These are phyloP conservation scores for Drosophila serrata DNA, from an alignment of 1,140 invertebrate genomes.

Conservation along the genomic window DNA sequence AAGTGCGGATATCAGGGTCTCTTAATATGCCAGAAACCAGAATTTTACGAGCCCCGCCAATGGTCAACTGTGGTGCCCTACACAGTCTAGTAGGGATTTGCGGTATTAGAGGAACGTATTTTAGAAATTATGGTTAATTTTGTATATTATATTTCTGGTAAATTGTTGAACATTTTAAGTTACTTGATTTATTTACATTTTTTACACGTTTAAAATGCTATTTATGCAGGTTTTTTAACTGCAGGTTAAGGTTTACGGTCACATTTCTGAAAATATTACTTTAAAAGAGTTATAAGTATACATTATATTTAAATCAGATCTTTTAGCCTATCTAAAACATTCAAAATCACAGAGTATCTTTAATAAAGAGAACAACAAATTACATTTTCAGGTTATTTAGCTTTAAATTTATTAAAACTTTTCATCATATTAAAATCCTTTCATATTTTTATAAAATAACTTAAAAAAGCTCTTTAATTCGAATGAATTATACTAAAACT, in stretches of 20 bases:
- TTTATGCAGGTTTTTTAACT: not conserved
- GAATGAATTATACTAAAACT: too few relatives aligned
- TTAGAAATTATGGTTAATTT: not conserved
- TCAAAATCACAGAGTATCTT: too few relatives aligned
- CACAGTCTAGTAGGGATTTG: not conserved
- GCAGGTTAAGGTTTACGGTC: not conserved
- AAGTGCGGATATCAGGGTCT: slow-evolving; percentile 71
- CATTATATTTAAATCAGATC: not conserved
- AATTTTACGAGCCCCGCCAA: slow-evolving; percentile 64
- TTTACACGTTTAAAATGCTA: too few relatives aligned
- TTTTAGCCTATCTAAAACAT: too few relatives aligned
- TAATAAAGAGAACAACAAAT: too few relatives aligned
- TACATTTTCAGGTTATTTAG: too few relatives aligned
- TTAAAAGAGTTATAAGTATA: not conserved
- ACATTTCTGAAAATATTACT: not conserved
- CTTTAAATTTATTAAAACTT: too few relatives aligned
- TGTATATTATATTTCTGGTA: not conserved
- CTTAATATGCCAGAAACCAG: slow-evolving; percentile 79
- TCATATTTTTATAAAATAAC: too few relatives aligned
- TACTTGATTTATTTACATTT: not conserved
- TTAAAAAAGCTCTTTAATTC: too few relatives aligned
- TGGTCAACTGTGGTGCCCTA: slow-evolving; percentile 30
- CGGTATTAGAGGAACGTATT: not conserved
- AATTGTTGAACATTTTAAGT: not conserved
- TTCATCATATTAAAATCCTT: too few relatives aligned